phyloP scores from a whole-genome alignment of 37 sponge, comb jelly and placozoan genomes.

The Chondrilla cf. caribensis region DNA sequence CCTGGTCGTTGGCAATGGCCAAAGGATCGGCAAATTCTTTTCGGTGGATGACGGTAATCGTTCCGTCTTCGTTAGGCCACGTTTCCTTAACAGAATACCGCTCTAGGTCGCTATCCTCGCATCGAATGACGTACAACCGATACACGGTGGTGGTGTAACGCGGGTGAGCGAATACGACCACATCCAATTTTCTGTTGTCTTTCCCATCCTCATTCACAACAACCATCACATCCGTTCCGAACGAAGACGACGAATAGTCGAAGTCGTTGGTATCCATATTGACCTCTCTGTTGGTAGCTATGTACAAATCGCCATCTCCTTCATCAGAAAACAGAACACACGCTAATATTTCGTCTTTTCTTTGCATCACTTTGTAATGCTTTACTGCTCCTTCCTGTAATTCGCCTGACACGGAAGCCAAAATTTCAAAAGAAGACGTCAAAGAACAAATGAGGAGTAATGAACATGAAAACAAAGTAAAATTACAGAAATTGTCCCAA shows the following conservation, averaged over 20 bases:
- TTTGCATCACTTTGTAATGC: background rate
- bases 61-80: background rate
- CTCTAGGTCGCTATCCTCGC: background rate
- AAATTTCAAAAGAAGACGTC: no score
- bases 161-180: background rate
- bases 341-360: background rate
- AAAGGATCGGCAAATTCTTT: background rate
- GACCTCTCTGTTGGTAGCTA: background rate
- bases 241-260: slow-evolving; percentile 13
- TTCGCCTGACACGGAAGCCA: background rate
- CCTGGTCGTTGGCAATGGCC: background rate
- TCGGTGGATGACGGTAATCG: background rate
- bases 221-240: background rate
- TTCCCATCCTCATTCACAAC: background rate
- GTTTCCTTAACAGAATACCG: background rate
- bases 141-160: background rate
- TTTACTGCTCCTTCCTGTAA: background rate
- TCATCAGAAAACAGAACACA: background rate
- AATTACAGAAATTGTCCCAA: no score
- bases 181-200: background rate
- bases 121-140: background rate
- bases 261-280: background rate
- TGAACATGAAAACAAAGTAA: no score
- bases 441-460: no score
- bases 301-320: slow-evolving; percentile 9